A percentile compares a stretch with the other conserved stretches of the same genome.
Evolutionary conservation across 2,113 vertebrate species (phyloP).

Genomic region (Corydoras maculifer): DNA sequence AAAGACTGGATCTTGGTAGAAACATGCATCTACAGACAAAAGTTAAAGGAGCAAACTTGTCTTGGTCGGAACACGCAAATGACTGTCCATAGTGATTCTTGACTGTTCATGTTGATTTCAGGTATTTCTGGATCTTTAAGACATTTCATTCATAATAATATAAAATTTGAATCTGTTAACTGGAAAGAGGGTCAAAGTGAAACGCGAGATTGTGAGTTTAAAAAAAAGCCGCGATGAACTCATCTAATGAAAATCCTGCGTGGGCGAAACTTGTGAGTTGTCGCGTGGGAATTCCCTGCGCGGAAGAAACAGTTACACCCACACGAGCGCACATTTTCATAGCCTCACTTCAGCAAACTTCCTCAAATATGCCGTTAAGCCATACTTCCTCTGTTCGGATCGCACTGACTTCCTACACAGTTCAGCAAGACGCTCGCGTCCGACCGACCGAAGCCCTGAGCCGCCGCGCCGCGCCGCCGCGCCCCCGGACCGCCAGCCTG

Average conservation of each 20-base stretch:
- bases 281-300: conserved; percentile 28
- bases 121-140: too few species aligned
- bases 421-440: conserved; percentile 16
- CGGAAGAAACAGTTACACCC: conserved; percentile 20
- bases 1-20: too few species aligned
- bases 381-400: conserved; percentile 41
- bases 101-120: too few species aligned
- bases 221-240: background rate
- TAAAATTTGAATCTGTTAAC: too few species aligned
- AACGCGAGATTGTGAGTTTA: background rate
- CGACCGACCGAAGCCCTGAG: background rate
- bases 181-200: background rate
- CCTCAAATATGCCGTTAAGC: conserved; percentile 45
- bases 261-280: background rate
- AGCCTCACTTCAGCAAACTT: conserved; percentile 41
- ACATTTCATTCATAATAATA: too few species aligned
- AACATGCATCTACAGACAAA: too few species aligned
- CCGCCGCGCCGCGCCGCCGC: conserved; percentile 6
- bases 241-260: background rate
- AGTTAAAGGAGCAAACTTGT: too few species aligned
- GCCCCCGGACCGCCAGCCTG: background rate
- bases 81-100: too few species aligned
- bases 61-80: too few species aligned
- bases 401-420: conserved; percentile 33
- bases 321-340: conserved; percentile 27